phyloP scores from a whole-genome alignment of 2,797 vertebrate species.

The Pygocentrus nattereri region DNA sequence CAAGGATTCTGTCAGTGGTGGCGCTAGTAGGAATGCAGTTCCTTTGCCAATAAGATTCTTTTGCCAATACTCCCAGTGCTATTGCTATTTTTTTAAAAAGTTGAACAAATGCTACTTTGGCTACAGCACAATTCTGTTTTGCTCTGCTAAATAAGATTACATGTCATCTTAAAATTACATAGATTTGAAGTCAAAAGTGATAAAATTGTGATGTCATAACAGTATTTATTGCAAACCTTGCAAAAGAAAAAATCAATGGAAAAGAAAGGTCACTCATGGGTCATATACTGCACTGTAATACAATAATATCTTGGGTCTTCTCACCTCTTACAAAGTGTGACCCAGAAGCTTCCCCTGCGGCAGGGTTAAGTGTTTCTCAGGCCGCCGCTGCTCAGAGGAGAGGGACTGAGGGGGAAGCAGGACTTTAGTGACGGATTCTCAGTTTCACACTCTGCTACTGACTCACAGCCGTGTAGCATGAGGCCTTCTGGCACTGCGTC shows the following conservation, averaged over 20 bases:
- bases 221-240: no score
- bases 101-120: no score
- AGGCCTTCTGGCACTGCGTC: constrained; percentile 20
- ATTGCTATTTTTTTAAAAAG: no score
- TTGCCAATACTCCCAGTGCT: no score
- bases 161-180: no score
- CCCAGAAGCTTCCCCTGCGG: background rate
- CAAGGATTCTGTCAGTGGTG: background rate
- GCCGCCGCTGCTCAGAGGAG: background rate
- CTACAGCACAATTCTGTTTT: no score
- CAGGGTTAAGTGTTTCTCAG: background rate
- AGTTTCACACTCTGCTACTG: constrained; percentile 19
- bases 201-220: no score
- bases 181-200: no score
- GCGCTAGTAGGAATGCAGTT: background rate
- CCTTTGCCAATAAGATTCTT: background rate
- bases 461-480: constrained; percentile 26
- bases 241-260: no score
- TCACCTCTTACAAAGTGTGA: background rate
- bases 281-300: background rate
- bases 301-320: background rate
- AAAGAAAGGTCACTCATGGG: no score
- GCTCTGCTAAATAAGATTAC: no score
- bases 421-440: background rate
- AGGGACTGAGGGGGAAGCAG: background rate